Percentiles rank a stretch among this genome's conserved stretches.
phyloP scores from a whole-genome alignment of 2,797 vertebrate species.

The Scolopax rusticola region DNA sequence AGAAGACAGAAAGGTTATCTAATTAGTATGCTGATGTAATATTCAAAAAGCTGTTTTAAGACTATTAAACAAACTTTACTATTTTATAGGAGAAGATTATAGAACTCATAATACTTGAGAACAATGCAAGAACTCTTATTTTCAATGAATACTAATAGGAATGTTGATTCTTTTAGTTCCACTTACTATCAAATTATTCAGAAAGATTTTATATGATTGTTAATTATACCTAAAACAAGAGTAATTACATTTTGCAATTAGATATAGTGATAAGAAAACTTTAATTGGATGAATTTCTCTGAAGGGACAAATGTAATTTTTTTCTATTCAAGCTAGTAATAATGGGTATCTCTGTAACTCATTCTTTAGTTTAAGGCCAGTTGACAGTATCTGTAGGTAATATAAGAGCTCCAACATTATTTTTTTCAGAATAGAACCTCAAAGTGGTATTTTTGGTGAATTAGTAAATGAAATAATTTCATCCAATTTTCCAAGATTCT shows the following conservation, averaged over 20 bases:
- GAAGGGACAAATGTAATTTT: constrained; percentile 12
- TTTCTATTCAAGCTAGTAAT: constrained; percentile 2
- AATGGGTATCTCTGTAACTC: not conserved
- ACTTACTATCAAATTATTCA: not conserved
- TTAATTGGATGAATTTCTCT: constrained; percentile 12
- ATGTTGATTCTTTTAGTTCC: not conserved
- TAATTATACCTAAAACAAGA: constrained; percentile 27
- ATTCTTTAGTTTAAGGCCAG: not conserved
- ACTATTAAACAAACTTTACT: not conserved
- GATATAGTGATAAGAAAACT: not conserved
- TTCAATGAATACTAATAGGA: not conserved
- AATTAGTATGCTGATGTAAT: not conserved
- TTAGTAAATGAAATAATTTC: not conserved
- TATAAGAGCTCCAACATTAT: not conserved
- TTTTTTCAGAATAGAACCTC: not conserved
- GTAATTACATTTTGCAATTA: constrained; percentile 50
- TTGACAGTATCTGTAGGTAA: not conserved
- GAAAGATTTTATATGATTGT: not conserved
- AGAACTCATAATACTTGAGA: not conserved
- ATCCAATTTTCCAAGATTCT: not conserved
- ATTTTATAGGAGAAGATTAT: not conserved
- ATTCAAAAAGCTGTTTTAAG: not conserved
- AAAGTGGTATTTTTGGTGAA: not conserved
- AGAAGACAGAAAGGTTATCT: not conserved
- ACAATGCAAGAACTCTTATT: not conserved